These are phyloP conservation scores for Chaenocephalus aceratus DNA, from an alignment of 2,113 vertebrate genomes.

Conservation along the genomic window DNA sequence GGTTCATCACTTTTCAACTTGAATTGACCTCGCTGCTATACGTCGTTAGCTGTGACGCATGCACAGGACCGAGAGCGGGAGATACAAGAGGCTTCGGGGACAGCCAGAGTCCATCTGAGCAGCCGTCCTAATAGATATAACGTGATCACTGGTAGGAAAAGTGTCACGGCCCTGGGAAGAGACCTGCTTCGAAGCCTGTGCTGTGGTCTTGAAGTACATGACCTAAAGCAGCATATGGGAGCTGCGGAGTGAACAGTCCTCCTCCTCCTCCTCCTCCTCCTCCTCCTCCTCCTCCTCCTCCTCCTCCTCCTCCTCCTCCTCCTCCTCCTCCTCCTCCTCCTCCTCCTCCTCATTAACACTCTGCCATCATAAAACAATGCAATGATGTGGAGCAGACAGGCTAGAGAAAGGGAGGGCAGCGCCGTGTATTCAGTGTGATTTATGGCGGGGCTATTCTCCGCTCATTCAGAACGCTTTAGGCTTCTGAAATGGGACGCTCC, in stretches of 20 bases:
- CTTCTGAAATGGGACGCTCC: slow-evolving; percentile 55
- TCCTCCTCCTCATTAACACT: slow-evolving; percentile 80
- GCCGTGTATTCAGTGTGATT: slow-evolving; percentile 73
- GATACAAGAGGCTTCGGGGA: slow-evolving; percentile 1
- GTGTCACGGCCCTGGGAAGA: slow-evolving; percentile 6
- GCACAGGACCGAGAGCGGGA: slow-evolving; percentile 7
- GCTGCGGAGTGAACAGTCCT: not conserved
- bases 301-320: slow-evolving; percentile 48
- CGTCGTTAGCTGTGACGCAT: slow-evolving; percentile 26
- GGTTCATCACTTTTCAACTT: slow-evolving; percentile 19
- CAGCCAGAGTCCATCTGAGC: slow-evolving; percentile 37
- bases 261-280: slow-evolving; percentile 45
- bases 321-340: slow-evolving; percentile 36
- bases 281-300: slow-evolving; percentile 49
- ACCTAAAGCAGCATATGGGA: slow-evolving; percentile 47
- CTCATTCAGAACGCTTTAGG: slow-evolving; percentile 66
- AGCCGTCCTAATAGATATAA: slow-evolving; percentile 43
- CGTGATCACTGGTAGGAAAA: slow-evolving; percentile 42
- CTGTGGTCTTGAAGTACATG: slow-evolving; percentile 54
- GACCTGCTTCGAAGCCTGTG: slow-evolving; percentile 10
- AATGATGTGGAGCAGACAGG: slow-evolving; percentile 70
- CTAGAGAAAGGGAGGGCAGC: slow-evolving; percentile 64
- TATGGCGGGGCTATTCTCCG: slow-evolving; percentile 70
- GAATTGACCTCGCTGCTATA: slow-evolving; percentile 28
- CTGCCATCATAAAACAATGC: slow-evolving; percentile 82